Conservation (phyloP, 2,113 vertebrate species). For the Pelodiscus sinensis region DNA sequence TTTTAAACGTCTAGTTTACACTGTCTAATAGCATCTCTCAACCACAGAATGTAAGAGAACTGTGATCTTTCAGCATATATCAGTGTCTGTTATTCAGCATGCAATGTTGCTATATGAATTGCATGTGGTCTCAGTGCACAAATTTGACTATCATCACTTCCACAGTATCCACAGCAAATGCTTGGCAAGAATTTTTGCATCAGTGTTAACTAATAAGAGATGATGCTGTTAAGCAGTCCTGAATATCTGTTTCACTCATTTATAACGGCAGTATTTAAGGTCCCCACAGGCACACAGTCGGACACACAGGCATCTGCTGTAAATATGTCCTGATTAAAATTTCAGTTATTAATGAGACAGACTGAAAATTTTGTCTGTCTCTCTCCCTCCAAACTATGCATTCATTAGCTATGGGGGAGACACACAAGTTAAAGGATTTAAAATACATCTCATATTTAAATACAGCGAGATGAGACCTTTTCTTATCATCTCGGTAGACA, state of each 20-base stretch:
- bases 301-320: background rate
- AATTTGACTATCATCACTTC: background rate
- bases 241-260: background rate
- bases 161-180: background rate
- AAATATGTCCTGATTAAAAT: background rate
- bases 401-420: background rate
- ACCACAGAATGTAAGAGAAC: background rate
- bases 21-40: background rate
- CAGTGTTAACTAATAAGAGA: background rate
- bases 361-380: background rate
- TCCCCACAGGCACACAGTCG: too few relatives aligned
- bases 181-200: background rate
- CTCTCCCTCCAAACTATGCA: background rate
- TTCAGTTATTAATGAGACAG: background rate
- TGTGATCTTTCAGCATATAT: background rate
- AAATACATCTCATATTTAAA: background rate
- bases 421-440: background rate
- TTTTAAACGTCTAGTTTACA: background rate
- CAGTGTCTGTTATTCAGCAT: background rate
- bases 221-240: background rate
- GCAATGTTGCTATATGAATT: background rate
- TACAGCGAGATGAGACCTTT: background rate
- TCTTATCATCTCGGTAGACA: background rate
- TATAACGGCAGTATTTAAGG: background rate
- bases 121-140: accelerated